Evolutionary conservation across 2,888 invertebrate species (phyloP), one percentile per base, ranked within the genome.

Genomic region (Myopa testacea): DNA sequence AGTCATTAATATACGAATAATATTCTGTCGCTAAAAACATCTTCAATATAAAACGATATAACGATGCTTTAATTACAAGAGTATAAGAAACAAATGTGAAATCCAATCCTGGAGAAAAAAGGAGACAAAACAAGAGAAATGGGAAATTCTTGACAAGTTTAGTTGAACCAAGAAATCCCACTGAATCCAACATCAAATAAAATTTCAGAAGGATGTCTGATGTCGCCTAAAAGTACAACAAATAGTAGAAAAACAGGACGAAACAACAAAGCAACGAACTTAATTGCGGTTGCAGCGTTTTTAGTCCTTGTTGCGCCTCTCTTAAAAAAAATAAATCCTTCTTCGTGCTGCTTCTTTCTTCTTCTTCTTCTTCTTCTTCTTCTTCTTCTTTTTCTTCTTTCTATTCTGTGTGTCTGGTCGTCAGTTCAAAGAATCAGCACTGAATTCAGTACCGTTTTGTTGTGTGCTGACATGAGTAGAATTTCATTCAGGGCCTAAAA

Each of bases 381-480:
- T 16, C 37, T 37, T 26, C 55, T 50, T 34, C 38, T 6, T 34
- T 8, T 14, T 14, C 65, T 8, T 14, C 10, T 4, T 3, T 12
- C 26, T n/a, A 14, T 37, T 34, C 55, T 52, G 26, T 26, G 26
- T 26, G 26, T 26, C 26, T 26, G 26, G 26, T 45, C 45, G 45
- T 45, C 45, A 10, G 45, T 10, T 45, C 10, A 45, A 45, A 3
- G 45, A 45, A 45, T 45, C 10, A 0, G 45, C 0, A 45, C 45
- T 45, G 10, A 45, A 45, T 45, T 45, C 45, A 6, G 10, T 8
- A 45, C 40, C 58, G 34, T 63, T 62, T 62, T 75, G 72, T 58
- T 19, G 34, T 72, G 67, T 75, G 72, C 77, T 80, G 75, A 77
- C 77, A 77, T 77, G 72, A 75, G 75, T 75, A 63, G 26, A 26